Evolutionary conservation across 2,797 vertebrate genomes (phyloP).

Genomic region (Fundulus diaphanus): DNA sequence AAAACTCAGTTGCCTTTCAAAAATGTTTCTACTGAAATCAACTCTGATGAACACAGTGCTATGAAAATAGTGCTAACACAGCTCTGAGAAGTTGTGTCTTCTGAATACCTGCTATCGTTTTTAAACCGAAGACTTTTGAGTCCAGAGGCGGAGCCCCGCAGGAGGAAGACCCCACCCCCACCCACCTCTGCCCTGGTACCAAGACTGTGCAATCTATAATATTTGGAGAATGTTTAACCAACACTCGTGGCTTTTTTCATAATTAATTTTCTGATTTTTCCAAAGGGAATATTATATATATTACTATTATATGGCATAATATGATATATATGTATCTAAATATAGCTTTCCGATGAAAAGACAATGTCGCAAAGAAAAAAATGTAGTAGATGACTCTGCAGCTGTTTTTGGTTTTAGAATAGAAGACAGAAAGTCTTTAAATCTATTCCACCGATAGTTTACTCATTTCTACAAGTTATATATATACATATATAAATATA

Average conservation of each 20-base stretch:
- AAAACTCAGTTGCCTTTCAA: conserved; percentile 85
- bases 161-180: conserved; percentile 60
- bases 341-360: conserved; percentile 83
- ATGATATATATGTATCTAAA: conserved; percentile 81
- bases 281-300: conserved; percentile 82
- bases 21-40: conserved; percentile 80
- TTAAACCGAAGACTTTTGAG: conserved; percentile 70
- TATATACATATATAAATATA: conserved; percentile 68
- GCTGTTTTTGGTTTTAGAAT: conserved; percentile 80
- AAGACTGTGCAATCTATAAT: conserved; percentile 84
- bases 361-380: conserved; percentile 74
- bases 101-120: conserved; percentile 73
- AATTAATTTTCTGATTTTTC: conserved; percentile 83
- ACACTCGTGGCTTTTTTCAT: conserved; percentile 90
- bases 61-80: conserved; percentile 59
- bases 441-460: conserved; percentile 82
- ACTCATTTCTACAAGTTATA: conserved; percentile 83
- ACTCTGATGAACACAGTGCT: conserved; percentile 65
- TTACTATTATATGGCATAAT: conserved; percentile 71
- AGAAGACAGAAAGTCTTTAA: conserved; percentile 74
- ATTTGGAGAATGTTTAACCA: conserved; percentile 88
- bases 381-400: conserved; percentile 74
- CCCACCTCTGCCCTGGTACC: conserved; percentile 73
- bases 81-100: conserved; percentile 57
- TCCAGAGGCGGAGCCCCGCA: conserved; percentile 66